These are phyloP conservation scores for Cossypha heuglini DNA, from an alignment of 2,797 vertebrate species.

Conservation along the genomic window DNA sequence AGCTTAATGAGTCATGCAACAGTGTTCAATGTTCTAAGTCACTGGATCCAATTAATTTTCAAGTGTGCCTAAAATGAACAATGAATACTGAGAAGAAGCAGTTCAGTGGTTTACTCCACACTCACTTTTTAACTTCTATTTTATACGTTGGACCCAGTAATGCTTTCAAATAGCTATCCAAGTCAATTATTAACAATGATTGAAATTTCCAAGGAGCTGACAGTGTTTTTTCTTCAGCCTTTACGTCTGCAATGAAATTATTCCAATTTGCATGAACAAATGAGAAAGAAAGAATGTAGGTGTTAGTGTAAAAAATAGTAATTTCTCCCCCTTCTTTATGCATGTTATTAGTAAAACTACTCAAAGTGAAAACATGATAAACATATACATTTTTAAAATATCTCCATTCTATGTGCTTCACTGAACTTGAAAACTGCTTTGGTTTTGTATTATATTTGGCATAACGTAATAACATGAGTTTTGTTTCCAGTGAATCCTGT, in stretches of 20 bases:
- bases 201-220: not conserved
- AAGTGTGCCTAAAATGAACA: constrained; percentile 61
- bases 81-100: constrained; percentile 12
- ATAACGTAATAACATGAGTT: not conserved
- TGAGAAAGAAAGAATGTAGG: not conserved
- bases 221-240: not conserved
- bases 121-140: not conserved
- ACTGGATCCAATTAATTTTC: constrained; percentile 70
- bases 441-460: not conserved
- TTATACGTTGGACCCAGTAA: constrained; percentile 4
- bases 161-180: constrained; percentile 12
- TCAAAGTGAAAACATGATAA: not conserved
- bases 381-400: not conserved
- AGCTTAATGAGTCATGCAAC: constrained; percentile 80
- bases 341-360: not conserved
- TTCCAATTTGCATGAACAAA: not conserved
- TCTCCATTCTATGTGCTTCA: not conserved
- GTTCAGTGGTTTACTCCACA: not conserved
- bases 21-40: constrained; percentile 63
- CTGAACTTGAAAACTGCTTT: not conserved
- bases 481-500: not conserved
- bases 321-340: not conserved
- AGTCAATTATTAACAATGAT: constrained; percentile 9
- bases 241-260: not conserved
- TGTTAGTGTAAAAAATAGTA: not conserved